Evolutionary conservation across 2,888 invertebrate species (phyloP).

Genomic region (Siphlonurus alternatus): DNA sequence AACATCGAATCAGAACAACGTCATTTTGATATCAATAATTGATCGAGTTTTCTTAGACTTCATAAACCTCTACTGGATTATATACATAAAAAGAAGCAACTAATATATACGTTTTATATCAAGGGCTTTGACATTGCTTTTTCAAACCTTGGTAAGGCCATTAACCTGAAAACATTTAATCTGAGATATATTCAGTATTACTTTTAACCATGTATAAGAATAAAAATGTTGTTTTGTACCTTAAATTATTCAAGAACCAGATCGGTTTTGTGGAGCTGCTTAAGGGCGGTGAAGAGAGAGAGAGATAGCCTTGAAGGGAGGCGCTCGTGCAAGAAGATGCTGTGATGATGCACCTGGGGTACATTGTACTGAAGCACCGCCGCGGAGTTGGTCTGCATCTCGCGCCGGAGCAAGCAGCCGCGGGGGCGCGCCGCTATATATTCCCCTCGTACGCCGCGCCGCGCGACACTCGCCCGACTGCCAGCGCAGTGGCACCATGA

Average conservation of each 20-base stretch:
- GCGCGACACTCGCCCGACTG: not conserved
- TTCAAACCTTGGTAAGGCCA: not conserved
- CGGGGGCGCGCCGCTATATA: conserved; percentile 1
- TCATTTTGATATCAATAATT: not conserved
- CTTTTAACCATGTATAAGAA: too few relatives aligned
- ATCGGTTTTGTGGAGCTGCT: not conserved
- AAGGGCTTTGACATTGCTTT: not conserved
- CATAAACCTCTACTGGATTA: not conserved
- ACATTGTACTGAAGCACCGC: not conserved
- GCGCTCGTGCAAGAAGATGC: too few relatives aligned
- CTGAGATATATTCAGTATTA: too few relatives aligned
- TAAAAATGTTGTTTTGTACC: not conserved
- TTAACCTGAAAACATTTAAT: not conserved
- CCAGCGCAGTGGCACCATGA: not conserved
- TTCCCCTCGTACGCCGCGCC: not conserved
- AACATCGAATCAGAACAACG: not conserved
- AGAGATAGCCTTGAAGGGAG: too few relatives aligned
- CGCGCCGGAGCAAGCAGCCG: not conserved
- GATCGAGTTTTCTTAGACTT: not conserved
- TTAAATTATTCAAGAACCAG: not conserved
- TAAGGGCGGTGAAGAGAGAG: not conserved
- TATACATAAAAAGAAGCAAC: not conserved
- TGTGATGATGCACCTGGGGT: too few relatives aligned
- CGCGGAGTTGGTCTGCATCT: not conserved
- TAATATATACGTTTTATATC: not conserved